Evolutionary conservation across 2,888 invertebrate species (phyloP), one percentile per base, ranked within the genome.

Genomic region (Gnatocerus cornutus): DNA sequence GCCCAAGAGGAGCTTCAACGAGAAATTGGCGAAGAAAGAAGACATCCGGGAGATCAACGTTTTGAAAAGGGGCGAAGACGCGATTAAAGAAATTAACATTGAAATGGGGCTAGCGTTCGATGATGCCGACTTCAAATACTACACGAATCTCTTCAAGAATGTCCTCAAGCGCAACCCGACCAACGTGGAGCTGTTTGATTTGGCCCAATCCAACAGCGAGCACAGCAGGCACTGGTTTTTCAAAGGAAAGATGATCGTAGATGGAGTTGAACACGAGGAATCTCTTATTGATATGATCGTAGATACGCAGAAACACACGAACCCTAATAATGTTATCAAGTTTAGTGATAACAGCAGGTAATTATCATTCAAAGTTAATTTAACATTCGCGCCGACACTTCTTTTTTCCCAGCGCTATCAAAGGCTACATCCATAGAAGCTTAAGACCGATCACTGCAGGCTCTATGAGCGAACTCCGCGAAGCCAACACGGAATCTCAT

Each of bases 171-270:
- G 98, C 62, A 95, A 99, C 86, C 99, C 99, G 13, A 98, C 98
- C 0, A 97, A 95, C 81, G 98, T 99, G 0, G 99, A 99, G 84
- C 92, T 98, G 79, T 98, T 99, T 86, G 99, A 99, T 87, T 89
- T 99, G 76, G 99, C 99, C 1, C 99, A 99, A 85, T 97, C 97
- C 29, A 98, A 98, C 84, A 97, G 98, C 84, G 99, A 99, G 84
- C 99, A 99, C 85, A 97, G 97, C 71, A 89, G 99, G 3, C 99
- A 99, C 87, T 99, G 99, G 99, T 99, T 99, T 87, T 99, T 99
- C 85, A 95, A 95, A 87, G 98, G 98, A 0, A 90, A 91, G 80
- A 91, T 97, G 87, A 84, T 95, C 53, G 87, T 98, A 52, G 94
- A 98, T 86, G 96, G 94, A 0, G 85, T 90, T 76, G 90, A 92